phyloP scores from a whole-genome alignment of 2,113 vertebrate genomes.

The Vanacampus margaritifer region DNA sequence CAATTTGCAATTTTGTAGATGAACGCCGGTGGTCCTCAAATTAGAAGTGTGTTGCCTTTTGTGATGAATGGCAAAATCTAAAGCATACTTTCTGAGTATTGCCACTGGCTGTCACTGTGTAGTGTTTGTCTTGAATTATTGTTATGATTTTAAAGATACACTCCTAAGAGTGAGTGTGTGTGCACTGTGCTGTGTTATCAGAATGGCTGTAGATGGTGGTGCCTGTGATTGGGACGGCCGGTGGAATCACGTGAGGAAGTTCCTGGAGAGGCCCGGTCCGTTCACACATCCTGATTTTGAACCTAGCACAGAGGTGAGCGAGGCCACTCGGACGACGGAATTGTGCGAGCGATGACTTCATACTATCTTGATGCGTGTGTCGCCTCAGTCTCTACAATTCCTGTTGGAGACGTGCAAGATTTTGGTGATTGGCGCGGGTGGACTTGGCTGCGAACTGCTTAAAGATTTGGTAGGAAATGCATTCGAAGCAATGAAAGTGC shows the following conservation, averaged over 20 bases:
- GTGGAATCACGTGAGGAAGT: constrained; percentile 97
- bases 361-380: not conserved
- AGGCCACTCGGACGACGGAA: not conserved
- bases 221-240: constrained; percentile 91
- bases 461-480: constrained; percentile 85
- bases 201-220: constrained; percentile 96
- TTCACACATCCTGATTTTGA: constrained; percentile 99
- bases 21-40: no score
- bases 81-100: no score
- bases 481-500: not conserved
- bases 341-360: not conserved
- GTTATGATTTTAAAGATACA: no score
- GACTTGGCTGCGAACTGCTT: constrained; percentile 93
- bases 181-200: constrained; percentile 70
- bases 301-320: constrained; percentile 88
- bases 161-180: constrained; percentile 4
- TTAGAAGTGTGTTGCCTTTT: no score
- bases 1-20: no score
- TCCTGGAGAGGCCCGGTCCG: constrained; percentile 93
- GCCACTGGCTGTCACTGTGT: no score
- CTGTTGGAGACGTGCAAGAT: constrained; percentile 93
- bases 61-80: no score
- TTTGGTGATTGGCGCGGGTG: constrained; percentile 91
- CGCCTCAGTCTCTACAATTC: constrained; percentile 84
- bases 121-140: not conserved